Conservation (phyloP, 2,113 vertebrate genomes). For the Actenoides lindsayi region DNA sequence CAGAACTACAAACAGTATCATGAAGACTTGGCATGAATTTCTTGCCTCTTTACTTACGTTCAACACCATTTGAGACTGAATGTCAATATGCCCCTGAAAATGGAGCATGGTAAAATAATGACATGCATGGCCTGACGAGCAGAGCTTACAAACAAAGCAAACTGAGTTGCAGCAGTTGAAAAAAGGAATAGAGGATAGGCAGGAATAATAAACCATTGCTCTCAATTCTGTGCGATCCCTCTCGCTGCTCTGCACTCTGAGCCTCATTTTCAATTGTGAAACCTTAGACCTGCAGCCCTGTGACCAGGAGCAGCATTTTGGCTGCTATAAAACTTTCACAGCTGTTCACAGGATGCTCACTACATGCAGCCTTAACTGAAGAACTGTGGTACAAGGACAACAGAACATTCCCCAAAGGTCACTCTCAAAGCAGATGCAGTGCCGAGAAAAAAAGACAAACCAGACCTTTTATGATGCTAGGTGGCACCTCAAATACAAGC, state of each 20-base stretch:
- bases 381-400: not conserved
- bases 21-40: not conserved
- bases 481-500: not conserved
- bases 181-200: not conserved
- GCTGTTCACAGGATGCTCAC: not conserved
- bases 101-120: not conserved
- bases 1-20: not conserved
- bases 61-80: not conserved
- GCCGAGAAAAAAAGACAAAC: not conserved
- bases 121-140: not conserved
- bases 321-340: not conserved
- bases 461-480: not conserved
- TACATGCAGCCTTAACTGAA: not conserved
- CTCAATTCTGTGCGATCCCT: not conserved
- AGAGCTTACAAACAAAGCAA: not conserved
- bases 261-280: not conserved
- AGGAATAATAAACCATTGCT: not conserved
- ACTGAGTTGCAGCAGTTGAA: not conserved
- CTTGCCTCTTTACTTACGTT: not conserved
- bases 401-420: not conserved
- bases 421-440: not conserved
- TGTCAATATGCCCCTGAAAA: not conserved
- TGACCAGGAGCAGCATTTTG: not conserved
- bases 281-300: not conserved
- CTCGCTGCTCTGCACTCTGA: not conserved